Base-by-base conservation (phyloP, 2,797 vertebrate species). In the Crax fasciolata region DNA sequence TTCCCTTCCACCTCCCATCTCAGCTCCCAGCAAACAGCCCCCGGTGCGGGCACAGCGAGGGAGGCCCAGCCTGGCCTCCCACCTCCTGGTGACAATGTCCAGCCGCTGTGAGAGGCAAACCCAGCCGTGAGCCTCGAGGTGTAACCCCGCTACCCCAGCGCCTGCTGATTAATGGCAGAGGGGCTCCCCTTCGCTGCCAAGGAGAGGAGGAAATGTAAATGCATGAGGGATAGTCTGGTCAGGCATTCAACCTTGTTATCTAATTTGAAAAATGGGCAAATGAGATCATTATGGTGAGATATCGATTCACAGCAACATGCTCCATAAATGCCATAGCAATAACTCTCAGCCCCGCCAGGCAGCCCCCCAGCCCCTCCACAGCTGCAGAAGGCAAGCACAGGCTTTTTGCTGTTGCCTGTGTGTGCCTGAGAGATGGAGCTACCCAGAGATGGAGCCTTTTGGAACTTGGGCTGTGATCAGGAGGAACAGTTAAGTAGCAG, bases 221-320 rank as follows among this genome's bases (percentile, higher is more conserved):
- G 83, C 54, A 84, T 93, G 93, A 96, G 77, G 48, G 62, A 95
- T 82, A 59, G 52, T 73, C 58, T 79, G 80, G 86, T 92, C 95
- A 88, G 91, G 75, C 23, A 57, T 5, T 90, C 84, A 95, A 83
- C 88, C 93, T 96, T 83, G 88, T 95, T 97, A 92, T 83, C 79
- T 96, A 93, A 95, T 95, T 84, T 93, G 87, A 97, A 96, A 96
- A 85, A 84, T n/a, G 81, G 86, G 73, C 39, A 96, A 95, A 96
- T 97, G 94, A 97, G 87, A 96, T 97, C 93, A 97, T 96, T 96
- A 95, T 78, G 61, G 90, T 87, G 87, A 93, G 86, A 84, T 94
- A 97, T 94, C 6, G 85, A 96, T 96, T 96, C 90, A 84, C 46
- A 97, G 86, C 71, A 94, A 86, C 74, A 86, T 87, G 67, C 28